Base-by-base conservation (phyloP, 2,797 vertebrate genomes). In the Mormyrus hasselquistii region DNA sequence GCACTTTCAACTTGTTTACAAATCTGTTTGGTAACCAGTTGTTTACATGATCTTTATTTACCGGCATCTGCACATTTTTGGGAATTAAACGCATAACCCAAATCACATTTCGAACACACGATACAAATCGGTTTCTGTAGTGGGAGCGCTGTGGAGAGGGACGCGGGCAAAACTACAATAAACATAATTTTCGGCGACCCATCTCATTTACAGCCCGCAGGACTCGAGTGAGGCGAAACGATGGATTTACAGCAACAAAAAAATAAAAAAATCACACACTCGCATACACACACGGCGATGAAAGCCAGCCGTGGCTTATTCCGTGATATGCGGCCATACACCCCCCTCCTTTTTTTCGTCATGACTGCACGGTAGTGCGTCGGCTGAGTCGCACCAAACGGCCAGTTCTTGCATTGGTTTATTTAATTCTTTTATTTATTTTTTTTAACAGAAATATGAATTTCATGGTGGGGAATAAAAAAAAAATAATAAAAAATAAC, bases 331-430 rank as follows among this genome's bases (percentile, higher is more conserved):
- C 89, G 94, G 91, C 90, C 92, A 93, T 93, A 95, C 93, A 38
- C 94, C 90, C 41, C 76, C 76, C 38, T n/a, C 12, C 6, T 12
- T 47, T 22, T 91, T 92, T 93, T 91, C 93, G 95, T 94, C 95
- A 95, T 92, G 92, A 92, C 88, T 91, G 91, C 92, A 90, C 94
- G 95, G 91, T 92, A 93, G 95, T 94, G 95, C 96, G 96, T 94
- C 94, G 94, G 92, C 91, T 91, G 93, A 94, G 93, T 93, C 92
- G 93, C 94, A 90, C 92, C 91, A 94, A 92, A 92, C 93, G 92
- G 92, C 90, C 91, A 89, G 88, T 55, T 93, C 69, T 91, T 92
- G 92, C 87, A 88, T 83, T 92, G 91, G 90, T 83, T 93, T 94
- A 44, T 87, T 57, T 59, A 87, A 57, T 52, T 38, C 25, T 59